Evolutionary conservation across 2,888 invertebrate species (phyloP).

Genomic region (Coelogynopora nodosa): DNA sequence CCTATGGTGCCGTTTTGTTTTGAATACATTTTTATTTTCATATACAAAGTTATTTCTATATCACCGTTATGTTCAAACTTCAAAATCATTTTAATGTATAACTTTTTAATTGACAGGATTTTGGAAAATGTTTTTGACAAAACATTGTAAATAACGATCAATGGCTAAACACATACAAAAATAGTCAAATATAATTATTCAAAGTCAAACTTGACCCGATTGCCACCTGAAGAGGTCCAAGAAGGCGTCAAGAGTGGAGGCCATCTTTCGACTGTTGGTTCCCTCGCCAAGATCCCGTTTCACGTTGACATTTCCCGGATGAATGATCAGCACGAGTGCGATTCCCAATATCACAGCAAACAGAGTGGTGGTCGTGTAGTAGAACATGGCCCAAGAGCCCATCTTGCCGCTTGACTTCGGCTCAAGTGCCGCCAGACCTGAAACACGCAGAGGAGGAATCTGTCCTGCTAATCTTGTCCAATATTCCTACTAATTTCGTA

Average conservation of each 20-base stretch:
- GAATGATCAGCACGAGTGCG: constrained; percentile 67
- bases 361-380: constrained; percentile 69
- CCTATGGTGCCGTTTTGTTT: too few species aligned
- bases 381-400: constrained; percentile 67
- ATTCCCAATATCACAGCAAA: constrained; percentile 69
- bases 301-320: constrained; percentile 64
- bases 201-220: neutral
- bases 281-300: constrained; percentile 30
- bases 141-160: neutral
- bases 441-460: neutral
- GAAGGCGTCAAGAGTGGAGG: constrained; percentile 39
- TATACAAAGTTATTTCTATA: too few species aligned
- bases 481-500: too few species aligned
- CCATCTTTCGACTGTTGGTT: neutral
- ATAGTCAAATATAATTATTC: too few species aligned
- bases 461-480: too few species aligned
- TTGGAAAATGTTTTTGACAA: neutral
- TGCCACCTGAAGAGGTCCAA: constrained; percentile 29
- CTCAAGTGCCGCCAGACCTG: constrained; percentile 68
- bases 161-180: neutral
- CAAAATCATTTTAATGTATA: too few species aligned
- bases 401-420: constrained; percentile 68
- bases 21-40: too few species aligned
- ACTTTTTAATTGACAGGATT: too few species aligned
- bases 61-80: too few species aligned